phyloP scores from a whole-genome alignment of 2,113 vertebrate species.

The Sturnus vulgaris region DNA sequence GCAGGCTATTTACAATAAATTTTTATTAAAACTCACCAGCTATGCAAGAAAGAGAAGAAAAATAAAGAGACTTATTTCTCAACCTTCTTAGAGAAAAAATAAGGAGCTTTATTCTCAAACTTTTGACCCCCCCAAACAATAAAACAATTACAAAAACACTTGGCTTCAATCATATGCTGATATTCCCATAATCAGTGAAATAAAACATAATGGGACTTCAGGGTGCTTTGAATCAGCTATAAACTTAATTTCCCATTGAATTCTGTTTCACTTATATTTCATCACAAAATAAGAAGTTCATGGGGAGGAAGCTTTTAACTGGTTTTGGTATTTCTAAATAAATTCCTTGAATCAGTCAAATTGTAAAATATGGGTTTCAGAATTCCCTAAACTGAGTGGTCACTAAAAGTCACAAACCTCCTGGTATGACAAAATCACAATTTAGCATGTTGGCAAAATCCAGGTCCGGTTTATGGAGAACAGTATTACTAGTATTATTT shows the following conservation, averaged over 20 bases:
- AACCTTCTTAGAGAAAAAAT: background rate
- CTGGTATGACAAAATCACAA: background rate
- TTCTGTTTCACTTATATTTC: background rate
- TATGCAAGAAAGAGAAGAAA: background rate
- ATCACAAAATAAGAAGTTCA: background rate
- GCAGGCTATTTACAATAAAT: background rate
- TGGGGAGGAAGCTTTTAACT: background rate
- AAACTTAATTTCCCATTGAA: background rate
- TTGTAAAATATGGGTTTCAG: background rate
- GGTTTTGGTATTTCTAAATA: background rate
- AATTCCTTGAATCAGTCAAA: background rate
- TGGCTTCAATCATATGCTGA: background rate
- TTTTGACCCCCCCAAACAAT: background rate
- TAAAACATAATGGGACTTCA: background rate
- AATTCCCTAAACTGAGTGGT: background rate
- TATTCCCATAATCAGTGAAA: background rate
- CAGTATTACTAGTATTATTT: background rate
- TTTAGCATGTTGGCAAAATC: background rate
- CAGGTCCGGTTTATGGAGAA: background rate
- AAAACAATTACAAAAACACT: background rate
- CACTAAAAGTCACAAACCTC: background rate
- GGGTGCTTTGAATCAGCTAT: background rate
- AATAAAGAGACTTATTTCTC: background rate
- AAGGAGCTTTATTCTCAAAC: background rate
- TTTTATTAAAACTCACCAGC: background rate